Percentiles rank a stretch among this genome's conserved stretches.
Evolutionary conservation across 2,113 vertebrate species (phyloP).

Genomic region (Campylomormyrus numenius): DNA sequence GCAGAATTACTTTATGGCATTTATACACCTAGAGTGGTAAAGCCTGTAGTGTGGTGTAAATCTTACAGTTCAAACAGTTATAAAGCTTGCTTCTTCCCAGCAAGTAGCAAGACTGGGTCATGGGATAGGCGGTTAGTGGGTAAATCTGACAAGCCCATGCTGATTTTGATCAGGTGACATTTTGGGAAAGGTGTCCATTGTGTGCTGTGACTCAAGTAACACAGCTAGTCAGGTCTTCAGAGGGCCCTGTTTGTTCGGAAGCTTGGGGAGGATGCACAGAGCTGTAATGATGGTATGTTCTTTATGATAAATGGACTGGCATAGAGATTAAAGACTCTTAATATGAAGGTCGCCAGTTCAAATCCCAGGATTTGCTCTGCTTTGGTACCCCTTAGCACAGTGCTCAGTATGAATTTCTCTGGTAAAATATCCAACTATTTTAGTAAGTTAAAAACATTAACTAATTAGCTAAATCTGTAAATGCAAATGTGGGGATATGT

Average conservation of each 20-base stretch:
- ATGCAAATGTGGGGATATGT: neutral
- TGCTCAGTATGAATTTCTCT: neutral
- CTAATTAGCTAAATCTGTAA: neutral
- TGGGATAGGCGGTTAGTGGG: neutral
- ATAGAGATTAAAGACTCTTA: neutral
- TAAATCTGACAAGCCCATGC: neutral
- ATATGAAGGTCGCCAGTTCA: neutral
- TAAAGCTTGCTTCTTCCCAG: neutral
- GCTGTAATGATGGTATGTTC: neutral
- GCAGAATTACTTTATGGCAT: neutral
- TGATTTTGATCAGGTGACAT: neutral
- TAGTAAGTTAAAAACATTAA: neutral
- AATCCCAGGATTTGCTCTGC: neutral
- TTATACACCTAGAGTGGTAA: neutral
- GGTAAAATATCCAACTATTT: neutral
- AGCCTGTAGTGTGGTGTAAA: neutral
- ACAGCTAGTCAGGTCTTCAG: neutral
- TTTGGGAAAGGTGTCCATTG: neutral
- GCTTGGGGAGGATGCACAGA: neutral
- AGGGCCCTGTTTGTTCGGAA: neutral
- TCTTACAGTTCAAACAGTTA: neutral
- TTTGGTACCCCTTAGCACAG: neutral
- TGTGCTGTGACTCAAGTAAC: neutral
- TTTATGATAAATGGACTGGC: neutral
- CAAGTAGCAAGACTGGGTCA: neutral